Percentiles rank a stretch among this genome's conserved stretches.
Evolutionary conservation across 2,113 vertebrate genomes (phyloP).

Genomic region (Aleadryas rufinucha): DNA sequence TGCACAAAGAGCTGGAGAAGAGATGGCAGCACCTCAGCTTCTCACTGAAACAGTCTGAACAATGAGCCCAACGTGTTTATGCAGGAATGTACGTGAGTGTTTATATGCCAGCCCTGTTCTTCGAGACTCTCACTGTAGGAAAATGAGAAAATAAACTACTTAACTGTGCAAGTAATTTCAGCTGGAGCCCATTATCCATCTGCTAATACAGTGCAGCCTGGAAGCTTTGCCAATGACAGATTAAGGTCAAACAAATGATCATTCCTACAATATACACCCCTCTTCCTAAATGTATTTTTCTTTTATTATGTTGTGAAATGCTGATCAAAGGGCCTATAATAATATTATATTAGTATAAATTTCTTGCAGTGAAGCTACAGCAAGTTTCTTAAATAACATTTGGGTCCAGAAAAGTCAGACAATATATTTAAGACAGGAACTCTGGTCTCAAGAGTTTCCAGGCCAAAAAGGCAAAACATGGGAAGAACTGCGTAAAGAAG

Average conservation of each 20-base stretch:
- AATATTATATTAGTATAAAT: not conserved
- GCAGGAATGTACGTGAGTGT: not conserved
- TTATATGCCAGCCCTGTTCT: not conserved
- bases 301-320: not conserved
- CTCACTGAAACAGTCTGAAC: not conserved
- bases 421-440: not conserved
- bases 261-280: not conserved
- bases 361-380: not conserved
- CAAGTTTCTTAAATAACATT: not conserved
- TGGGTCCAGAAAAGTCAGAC: not conserved
- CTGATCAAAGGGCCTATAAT: not conserved
- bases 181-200: conserved; percentile 70
- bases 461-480: not conserved
- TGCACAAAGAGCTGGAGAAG: not conserved
- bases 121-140: conserved; percentile 7
- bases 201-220: conserved; percentile 58
- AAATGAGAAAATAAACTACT: conserved; percentile 58
- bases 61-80: not conserved
- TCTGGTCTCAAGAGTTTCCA: not conserved
- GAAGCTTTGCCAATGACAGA: conserved; percentile 52
- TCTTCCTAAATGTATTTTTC: not conserved
- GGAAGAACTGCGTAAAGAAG: not conserved
- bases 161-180: conserved; percentile 65
- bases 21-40: not conserved
- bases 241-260: conserved; percentile 58